These are phyloP conservation scores for Augochlora pura DNA, from an alignment of 1,140 invertebrate genomes.

Conservation along the genomic window DNA sequence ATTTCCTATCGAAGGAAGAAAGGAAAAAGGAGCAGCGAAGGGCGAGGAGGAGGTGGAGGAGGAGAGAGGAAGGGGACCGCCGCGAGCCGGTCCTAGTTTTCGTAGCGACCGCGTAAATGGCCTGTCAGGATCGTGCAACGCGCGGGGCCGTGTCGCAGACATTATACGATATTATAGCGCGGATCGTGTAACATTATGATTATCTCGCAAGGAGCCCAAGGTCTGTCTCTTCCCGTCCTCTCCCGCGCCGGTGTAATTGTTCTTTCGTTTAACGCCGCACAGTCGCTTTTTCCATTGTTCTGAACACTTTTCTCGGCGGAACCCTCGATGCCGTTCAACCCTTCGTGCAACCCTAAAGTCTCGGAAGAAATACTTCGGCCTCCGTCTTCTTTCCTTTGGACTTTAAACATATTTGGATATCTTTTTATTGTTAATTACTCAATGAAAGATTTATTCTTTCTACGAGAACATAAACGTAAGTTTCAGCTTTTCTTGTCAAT, in stretches of 20 bases:
- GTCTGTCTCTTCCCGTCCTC: constrained; percentile 69
- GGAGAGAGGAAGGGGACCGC: not conserved
- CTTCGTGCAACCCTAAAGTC: too few relatives aligned
- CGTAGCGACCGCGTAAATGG: constrained; percentile 50
- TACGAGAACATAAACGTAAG: too few relatives aligned
- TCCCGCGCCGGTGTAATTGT: constrained; percentile 66
- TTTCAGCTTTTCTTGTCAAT: too few relatives aligned
- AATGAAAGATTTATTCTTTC: too few relatives aligned
- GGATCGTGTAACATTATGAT: constrained; percentile 76
- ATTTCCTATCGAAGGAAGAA: constrained; percentile 44
- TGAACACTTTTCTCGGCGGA: not conserved
- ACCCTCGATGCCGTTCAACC: too few relatives aligned
- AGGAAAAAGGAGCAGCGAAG: not conserved
- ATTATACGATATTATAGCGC: constrained; percentile 71
- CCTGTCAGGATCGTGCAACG: constrained; percentile 61
- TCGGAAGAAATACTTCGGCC: too few relatives aligned
- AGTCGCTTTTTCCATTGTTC: not conserved
- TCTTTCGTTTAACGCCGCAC: constrained; percentile 60
- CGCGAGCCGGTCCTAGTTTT: not conserved
- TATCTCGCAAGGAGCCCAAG: constrained; percentile 76
- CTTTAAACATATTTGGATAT: too few relatives aligned
- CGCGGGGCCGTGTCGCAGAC: constrained; percentile 64
- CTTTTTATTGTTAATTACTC: too few relatives aligned
- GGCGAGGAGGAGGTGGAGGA: too few relatives aligned
- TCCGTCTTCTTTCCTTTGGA: too few relatives aligned